Percentiles rank a stretch among this genome's conserved stretches.
Conservation (phyloP, 2,113 vertebrate species). For the Pristiophorus japonicus region DNA sequence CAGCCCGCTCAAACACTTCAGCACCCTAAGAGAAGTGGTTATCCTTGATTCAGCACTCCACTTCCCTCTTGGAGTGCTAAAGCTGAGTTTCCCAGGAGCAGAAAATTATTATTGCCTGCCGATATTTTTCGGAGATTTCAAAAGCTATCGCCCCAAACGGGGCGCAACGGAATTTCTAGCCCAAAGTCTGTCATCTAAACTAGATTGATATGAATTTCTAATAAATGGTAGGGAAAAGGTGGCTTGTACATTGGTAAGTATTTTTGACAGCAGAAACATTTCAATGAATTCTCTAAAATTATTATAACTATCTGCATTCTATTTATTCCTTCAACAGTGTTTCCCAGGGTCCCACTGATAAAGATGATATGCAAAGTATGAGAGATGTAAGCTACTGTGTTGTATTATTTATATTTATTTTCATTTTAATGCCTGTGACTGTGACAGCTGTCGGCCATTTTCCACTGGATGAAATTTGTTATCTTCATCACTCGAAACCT, state of each 20-base stretch:
- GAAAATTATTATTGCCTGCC: no score
- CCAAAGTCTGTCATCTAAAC: neutral
- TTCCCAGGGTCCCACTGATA: neutral
- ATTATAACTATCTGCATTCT: neutral
- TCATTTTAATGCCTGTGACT: neutral
- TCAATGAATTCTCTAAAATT: neutral
- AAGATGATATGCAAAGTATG: neutral
- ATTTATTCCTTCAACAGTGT: neutral
- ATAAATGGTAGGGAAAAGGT: neutral
- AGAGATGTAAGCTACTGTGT: neutral
- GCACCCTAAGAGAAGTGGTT: no score
- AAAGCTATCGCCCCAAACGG: no score
- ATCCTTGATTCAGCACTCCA: no score
- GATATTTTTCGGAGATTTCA: no score
- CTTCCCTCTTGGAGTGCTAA: no score
- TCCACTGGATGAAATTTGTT: neutral
- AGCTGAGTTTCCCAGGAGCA: no score
- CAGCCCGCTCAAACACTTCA: no score
- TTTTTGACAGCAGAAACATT: neutral
- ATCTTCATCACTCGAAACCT: neutral
- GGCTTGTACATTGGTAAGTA: neutral
- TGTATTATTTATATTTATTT: neutral
- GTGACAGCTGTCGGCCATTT: neutral
- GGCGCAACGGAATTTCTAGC: no score
- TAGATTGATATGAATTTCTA: conserved; percentile 23